These are phyloP conservation scores for Ophion ventricosus DNA, from an alignment of 2,888 invertebrate species.

Conservation along the genomic window DNA sequence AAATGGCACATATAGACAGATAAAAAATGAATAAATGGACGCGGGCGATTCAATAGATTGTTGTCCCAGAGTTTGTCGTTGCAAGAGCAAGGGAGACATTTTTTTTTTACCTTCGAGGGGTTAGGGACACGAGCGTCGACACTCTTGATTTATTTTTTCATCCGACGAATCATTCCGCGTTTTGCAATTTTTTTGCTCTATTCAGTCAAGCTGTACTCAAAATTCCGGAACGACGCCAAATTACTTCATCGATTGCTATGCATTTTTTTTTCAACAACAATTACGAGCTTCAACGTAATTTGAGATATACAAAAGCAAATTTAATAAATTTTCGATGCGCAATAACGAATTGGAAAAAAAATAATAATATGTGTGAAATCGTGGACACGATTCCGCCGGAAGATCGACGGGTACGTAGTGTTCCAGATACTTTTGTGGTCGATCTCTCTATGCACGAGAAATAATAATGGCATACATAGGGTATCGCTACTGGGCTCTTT, in stretches of 20 bases:
- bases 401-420: not conserved
- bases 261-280: not conserved
- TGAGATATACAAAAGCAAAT: not conserved
- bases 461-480: slow-evolving; percentile 11
- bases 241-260: not conserved
- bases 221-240: not conserved
- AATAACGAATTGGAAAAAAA: not conserved
- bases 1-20: not conserved
- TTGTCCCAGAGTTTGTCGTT: not conserved
- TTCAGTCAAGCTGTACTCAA: not conserved
- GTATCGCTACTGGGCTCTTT: slow-evolving; percentile 18
- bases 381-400: not conserved
- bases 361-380: not conserved
- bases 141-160: not conserved
- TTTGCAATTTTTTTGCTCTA: not conserved
- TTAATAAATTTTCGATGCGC: not conserved
- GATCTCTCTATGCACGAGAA: not conserved
- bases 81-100: not conserved
- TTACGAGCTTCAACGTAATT: too few species aligned
- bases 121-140: not conserved
- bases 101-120: not conserved
- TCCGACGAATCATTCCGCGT: not conserved
- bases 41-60: slow-evolving; percentile 22
- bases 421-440: slow-evolving; percentile 1
- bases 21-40: slow-evolving; percentile 6